Evolutionary conservation across 2,888 invertebrate species (phyloP), one percentile per base, ranked within the genome.

Genomic region (Pammene aurita): DNA sequence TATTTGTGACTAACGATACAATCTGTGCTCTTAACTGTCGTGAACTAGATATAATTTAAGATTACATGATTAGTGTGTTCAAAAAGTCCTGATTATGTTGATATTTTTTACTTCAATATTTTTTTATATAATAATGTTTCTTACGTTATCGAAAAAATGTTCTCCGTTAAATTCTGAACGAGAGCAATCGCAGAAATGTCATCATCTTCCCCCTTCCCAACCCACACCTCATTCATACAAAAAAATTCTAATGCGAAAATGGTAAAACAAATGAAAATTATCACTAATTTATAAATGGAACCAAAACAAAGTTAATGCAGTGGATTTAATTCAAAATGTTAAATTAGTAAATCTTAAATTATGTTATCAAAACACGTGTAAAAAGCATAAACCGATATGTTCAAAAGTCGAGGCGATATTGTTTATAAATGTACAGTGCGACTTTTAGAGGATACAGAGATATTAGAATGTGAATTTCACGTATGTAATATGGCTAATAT

Each of bases 381-480:
- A 44, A 60, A 62, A 52, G 60, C 57, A 56, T 55, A 14, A 55
- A 71, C 35, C 82, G 92, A 81, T 75, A 94, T 94, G 94, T 94
- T 94, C 78, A 93, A 90, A 84, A 94, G 94, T 84, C 95, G 95
- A 92, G 96, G 95, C 90, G 96, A 96, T 93, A 94, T 96, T 91
- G 95, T 95, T 90, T 96, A 95, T 93, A 96, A 96, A 94, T 96
- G 97, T 88, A 97, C 97, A 79, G 96, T 98, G 80, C 94, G 97
- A 82, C 94, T 98, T 75, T 93, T 98, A 82, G 97, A 97, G 91
- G 97, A 98, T 93, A 95, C 96, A 76, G 97, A 98, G 93, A 96
- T 97, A 82, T 93, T 98, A 84, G 97, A 98, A 93, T 97, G 97
- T 88, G 97, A 97, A 94, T 97, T 97, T 94, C 97, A 97, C 78